phyloP scores from a whole-genome alignment of 2,888 invertebrate species.

The Tenthredo mesomela region DNA sequence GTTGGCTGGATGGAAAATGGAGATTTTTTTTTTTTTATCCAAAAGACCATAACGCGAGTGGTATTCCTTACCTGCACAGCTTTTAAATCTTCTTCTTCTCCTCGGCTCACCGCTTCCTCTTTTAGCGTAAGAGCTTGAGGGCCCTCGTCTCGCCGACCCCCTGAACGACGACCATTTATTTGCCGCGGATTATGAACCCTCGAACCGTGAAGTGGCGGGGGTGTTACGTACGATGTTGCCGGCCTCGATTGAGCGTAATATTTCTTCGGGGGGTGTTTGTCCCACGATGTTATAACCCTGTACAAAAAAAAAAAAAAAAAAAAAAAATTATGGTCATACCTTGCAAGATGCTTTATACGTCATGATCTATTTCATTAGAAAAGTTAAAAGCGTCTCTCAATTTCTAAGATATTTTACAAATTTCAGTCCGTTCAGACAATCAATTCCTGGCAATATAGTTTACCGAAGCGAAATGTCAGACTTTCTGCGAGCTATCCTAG shows the following conservation, averaged over 20 bases:
- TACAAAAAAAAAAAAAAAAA: too few relatives aligned
- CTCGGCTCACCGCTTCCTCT: constrained; percentile 10
- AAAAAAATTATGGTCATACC: neutral
- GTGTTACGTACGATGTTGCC: constrained; percentile 40
- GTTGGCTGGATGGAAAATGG: neutral
- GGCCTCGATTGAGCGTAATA: constrained; percentile 59
- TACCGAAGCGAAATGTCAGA: neutral
- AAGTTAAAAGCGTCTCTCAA: neutral
- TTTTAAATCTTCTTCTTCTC: neutral
- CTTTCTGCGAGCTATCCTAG: neutral
- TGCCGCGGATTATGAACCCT: constrained; percentile 43
- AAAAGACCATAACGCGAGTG: neutral
- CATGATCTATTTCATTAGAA: neutral
- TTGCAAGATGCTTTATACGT: neutral
- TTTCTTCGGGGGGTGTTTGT: constrained; percentile 65
- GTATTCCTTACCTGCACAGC: constrained; percentile 3
- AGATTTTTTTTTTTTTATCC: neutral
- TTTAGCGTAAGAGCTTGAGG: constrained; percentile 39
- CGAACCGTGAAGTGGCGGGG: constrained; percentile 40
- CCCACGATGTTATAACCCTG: constrained; percentile 39
- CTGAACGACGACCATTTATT: constrained; percentile 35
- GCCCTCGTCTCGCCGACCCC: constrained; percentile 33
- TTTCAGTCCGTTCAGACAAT: too few relatives aligned
- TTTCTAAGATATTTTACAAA: neutral
- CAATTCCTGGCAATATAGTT: neutral